A percentile compares a stretch with the other conserved stretches of the same genome.
Conservation (phyloP, 2,797 vertebrate genomes). For the Aldrovandia affinis region DNA sequence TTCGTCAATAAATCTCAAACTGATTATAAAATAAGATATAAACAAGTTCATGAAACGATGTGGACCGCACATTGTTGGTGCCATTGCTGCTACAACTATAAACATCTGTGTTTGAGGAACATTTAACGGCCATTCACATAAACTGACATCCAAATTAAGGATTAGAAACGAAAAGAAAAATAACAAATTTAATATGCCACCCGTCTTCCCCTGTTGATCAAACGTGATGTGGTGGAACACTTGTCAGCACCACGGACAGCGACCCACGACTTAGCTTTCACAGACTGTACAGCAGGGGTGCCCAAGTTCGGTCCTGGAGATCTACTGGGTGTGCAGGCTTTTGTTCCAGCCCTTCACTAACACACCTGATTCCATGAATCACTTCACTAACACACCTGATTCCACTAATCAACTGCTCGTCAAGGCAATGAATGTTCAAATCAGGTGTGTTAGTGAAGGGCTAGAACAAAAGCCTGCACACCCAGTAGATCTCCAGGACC, state of each 20-base stretch:
- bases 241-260: slow-evolving; percentile 27
- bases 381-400: too few relatives aligned
- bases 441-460: too few relatives aligned
- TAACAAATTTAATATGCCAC: neutral
- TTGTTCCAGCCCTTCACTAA: too few relatives aligned
- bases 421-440: too few relatives aligned
- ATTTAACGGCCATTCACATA: neutral
- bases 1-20: neutral
- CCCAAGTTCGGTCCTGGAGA: too few relatives aligned
- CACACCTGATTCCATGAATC: too few relatives aligned
- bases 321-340: too few relatives aligned
- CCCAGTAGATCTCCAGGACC: too few relatives aligned
- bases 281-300: too few relatives aligned
- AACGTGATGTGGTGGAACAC: neutral
- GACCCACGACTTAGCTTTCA: neutral
- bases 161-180: neutral
- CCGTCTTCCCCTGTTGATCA: neutral
- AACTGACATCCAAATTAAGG: neutral
- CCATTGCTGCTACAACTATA: neutral
- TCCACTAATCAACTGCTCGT: too few relatives aligned
- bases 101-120: neutral
- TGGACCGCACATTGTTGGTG: neutral
- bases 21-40: neutral
- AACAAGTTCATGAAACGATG: neutral
- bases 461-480: too few relatives aligned